These are phyloP conservation scores for Caenorhabditis angaria DNA, from an alignment of 2,888 invertebrate genomes.

Conservation along the genomic window DNA sequence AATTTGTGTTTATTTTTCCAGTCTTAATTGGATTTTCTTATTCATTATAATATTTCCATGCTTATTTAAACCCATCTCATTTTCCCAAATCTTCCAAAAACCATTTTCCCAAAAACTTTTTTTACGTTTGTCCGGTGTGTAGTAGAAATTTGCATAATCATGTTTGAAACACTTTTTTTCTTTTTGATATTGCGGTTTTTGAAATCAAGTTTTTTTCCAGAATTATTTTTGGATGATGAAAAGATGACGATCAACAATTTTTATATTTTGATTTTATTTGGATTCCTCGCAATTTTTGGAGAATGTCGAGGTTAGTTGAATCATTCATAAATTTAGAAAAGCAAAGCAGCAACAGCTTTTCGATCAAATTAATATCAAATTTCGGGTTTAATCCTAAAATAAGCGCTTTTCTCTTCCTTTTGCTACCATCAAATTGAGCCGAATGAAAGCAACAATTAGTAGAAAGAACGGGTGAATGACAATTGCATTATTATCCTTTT, in stretches of 20 bases:
- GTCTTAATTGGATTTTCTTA: not conserved
- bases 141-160: slow-evolving; percentile 2
- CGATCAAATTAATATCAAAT: not conserved
- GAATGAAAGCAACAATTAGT: not conserved
- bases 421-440: not conserved
- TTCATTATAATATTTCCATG: not conserved
- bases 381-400: not conserved
- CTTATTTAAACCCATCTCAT: not conserved
- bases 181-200: not conserved
- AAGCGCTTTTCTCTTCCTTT: not conserved
- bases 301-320: not conserved
- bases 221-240: not conserved
- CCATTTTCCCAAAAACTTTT: too few relatives aligned
- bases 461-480: not conserved
- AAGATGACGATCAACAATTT: not conserved
- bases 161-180: not conserved
- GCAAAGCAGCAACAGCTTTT: too few relatives aligned
- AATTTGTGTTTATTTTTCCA: not conserved
- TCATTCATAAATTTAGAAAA: too few relatives aligned
- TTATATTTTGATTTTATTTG: not conserved
- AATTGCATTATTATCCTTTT: slow-evolving; percentile 1
- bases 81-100: not conserved
- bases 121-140: not conserved
- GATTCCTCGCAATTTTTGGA: not conserved
- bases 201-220: not conserved